Conservation (phyloP, 2,113 vertebrate genomes). For the Holacanthus passer region DNA sequence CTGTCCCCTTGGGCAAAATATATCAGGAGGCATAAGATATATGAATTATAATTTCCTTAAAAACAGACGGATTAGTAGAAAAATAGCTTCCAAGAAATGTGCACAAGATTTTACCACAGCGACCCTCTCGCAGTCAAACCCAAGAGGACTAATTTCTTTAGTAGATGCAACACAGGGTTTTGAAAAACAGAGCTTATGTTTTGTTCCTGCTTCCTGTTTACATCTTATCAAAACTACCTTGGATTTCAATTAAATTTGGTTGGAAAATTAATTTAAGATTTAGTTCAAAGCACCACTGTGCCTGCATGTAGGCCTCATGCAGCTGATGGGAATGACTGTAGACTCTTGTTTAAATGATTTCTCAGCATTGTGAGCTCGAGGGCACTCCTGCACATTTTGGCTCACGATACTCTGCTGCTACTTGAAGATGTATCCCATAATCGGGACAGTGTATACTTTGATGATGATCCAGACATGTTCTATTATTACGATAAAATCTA, state of each 20-base stretch:
- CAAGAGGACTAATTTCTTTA: not conserved
- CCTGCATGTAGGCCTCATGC: not conserved
- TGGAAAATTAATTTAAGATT: not conserved
- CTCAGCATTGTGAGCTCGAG: not conserved
- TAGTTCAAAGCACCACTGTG: not conserved
- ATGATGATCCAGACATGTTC: not conserved
- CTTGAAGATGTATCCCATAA: not conserved
- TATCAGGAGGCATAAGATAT: slow-evolving; percentile 5
- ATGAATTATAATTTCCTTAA: slow-evolving; percentile 20
- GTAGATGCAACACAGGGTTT: not conserved
- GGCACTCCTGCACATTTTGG: not conserved
- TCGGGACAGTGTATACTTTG: not conserved
- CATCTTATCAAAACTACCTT: not conserved
- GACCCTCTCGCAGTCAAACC: not conserved
- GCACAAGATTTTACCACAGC: not conserved
- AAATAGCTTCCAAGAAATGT: slow-evolving; percentile 3
- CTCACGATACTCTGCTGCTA: not conserved
- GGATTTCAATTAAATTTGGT: not conserved
- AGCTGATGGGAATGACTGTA: not conserved
- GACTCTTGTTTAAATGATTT: not conserved
- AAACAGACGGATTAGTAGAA: not conserved
- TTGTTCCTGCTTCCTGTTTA: not conserved
- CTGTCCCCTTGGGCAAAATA: slow-evolving; percentile 26
- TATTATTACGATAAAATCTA: slow-evolving; percentile 15
- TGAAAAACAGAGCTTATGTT: not conserved